phyloP scores from a whole-genome alignment of 2,113 vertebrate species.

The Rostratula benghalensis region DNA sequence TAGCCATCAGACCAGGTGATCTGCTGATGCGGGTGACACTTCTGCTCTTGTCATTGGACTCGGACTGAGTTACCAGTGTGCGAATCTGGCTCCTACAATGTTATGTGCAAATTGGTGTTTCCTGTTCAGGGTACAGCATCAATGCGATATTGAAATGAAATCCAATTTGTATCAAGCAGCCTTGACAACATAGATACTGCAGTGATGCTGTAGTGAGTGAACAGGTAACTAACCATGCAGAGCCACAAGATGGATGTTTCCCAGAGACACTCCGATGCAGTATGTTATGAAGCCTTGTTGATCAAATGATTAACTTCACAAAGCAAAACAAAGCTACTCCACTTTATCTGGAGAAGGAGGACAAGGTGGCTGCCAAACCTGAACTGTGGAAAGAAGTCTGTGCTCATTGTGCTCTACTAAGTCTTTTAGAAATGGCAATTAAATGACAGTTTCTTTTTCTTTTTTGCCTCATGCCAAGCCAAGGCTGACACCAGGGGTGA shows the following conservation, averaged over 20 bases:
- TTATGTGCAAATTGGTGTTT: background rate
- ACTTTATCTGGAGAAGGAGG: background rate
- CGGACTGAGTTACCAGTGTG: background rate
- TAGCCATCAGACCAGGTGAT: background rate
- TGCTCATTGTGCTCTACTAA: background rate
- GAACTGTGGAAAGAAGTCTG: background rate
- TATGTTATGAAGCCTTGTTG: background rate
- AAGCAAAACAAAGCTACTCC: constrained; percentile 19
- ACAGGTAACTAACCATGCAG: background rate
- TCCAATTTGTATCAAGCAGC: background rate
- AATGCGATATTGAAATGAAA: background rate
- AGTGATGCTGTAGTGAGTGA: background rate
- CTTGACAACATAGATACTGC: background rate
- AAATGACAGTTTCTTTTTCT: background rate
- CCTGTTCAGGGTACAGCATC: fast-evolving
- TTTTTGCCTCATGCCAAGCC: background rate
- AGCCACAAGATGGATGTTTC: background rate
- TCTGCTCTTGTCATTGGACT: background rate
- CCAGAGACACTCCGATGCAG: background rate
- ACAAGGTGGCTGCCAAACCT: background rate
- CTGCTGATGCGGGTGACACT: background rate
- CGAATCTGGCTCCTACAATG: background rate
- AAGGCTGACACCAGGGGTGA: background rate
- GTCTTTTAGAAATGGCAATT: background rate
- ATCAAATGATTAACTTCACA: background rate